Percentiles rank a stretch among this genome's conserved stretches.
phyloP scores from a whole-genome alignment of 2,113 vertebrate species.

The Chaetodon trifascialis region DNA sequence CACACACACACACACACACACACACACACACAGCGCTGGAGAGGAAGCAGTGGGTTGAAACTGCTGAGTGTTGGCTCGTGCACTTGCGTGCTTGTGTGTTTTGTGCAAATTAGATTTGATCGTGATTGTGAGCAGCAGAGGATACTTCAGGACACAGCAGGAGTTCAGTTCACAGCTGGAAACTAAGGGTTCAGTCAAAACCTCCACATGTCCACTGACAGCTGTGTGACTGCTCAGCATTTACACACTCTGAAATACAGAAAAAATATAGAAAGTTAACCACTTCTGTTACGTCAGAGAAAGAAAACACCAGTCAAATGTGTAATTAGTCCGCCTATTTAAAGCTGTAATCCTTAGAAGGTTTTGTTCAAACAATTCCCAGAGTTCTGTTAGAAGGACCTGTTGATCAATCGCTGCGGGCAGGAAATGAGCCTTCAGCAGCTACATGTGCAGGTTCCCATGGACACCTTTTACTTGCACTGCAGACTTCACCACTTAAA shows the following conservation, averaged over 20 bases:
- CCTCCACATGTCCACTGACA: not conserved
- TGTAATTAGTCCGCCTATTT: too few species aligned
- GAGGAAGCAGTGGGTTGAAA: conserved; percentile 37
- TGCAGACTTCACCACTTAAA: not conserved
- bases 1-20: conserved; percentile 32
- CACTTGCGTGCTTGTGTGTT: conserved; percentile 28
- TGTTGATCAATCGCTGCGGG: not conserved
- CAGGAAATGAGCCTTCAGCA: not conserved
- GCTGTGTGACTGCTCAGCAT: not conserved
- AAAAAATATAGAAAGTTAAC: not conserved
- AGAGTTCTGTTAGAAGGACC: not conserved
- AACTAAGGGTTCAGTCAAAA: conserved; percentile 2
- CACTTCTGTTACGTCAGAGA: not conserved
- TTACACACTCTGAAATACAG: not conserved
- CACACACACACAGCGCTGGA: not conserved
- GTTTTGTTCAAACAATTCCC: not conserved
- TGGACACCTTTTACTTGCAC: not conserved
- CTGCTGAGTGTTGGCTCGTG: conserved; percentile 39
- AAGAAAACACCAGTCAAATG: not conserved
- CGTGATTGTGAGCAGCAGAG: conserved; percentile 42
- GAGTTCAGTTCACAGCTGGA: conserved; percentile 12
- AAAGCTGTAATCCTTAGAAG: not conserved
- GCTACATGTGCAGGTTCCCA: not conserved
- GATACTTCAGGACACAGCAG: conserved; percentile 36
- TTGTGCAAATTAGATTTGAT: conserved; percentile 54